phyloP scores from a whole-genome alignment of 2,113 vertebrate species.

The Notothenia rossii region DNA sequence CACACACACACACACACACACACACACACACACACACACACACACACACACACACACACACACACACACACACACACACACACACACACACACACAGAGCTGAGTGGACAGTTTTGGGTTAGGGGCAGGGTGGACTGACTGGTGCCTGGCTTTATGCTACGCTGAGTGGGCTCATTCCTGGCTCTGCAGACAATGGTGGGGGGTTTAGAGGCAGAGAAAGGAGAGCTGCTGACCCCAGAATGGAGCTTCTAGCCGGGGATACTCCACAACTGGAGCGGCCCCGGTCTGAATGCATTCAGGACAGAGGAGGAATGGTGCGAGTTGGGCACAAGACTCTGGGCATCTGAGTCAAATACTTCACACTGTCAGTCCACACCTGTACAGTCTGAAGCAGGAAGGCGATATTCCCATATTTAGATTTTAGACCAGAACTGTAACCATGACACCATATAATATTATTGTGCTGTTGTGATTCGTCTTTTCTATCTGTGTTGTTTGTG shows the following conservation, averaged over 20 bases:
- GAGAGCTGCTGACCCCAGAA: constrained; percentile 62
- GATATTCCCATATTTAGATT: not conserved
- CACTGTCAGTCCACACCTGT: not conserved
- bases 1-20: too few relatives aligned
- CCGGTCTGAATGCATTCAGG: constrained; percentile 22
- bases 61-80: constrained; percentile 5
- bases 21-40: constrained; percentile 3
- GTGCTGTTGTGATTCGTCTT: not conserved
- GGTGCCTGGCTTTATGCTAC: constrained; percentile 77
- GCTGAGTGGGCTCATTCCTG: constrained; percentile 87
- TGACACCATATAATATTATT: not conserved
- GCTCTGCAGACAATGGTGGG: constrained; percentile 78
- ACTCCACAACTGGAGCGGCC: not conserved
- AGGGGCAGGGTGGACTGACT: constrained; percentile 73
- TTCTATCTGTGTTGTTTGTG: too few relatives aligned
- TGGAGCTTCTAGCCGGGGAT: constrained; percentile 56
- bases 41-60: constrained; percentile 6
- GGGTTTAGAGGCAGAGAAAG: constrained; percentile 82
- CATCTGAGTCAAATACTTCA: not conserved
- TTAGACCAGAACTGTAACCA: too few relatives aligned
- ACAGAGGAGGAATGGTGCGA: constrained; percentile 3
- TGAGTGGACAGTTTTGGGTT: constrained; percentile 83
- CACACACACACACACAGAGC: constrained; percentile 56
- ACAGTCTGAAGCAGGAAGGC: not conserved
- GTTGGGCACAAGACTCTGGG: constrained; percentile 6